Conservation (phyloP, 2,113 vertebrate genomes). For the Aldabrachelys gigantea region DNA sequence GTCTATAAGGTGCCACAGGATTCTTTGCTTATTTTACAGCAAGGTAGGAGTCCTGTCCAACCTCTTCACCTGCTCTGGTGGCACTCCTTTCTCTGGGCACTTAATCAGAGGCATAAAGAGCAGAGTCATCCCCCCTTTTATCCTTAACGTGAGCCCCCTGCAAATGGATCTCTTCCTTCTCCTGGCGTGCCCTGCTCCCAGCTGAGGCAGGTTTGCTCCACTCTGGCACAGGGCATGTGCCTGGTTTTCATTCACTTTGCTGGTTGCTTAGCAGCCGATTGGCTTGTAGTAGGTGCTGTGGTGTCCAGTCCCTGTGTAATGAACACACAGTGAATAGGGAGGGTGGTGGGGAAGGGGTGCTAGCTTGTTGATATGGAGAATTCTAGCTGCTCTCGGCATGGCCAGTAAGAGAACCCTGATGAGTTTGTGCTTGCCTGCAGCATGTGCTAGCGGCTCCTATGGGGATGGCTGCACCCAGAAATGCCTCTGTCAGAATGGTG, state of each 20-base stretch:
- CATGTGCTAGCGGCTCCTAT: constrained; percentile 76
- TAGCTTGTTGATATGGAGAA: fast-evolving
- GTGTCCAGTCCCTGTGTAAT: neutral
- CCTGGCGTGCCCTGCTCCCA: neutral
- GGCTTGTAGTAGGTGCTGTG: neutral
- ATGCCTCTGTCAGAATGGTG: constrained; percentile 82
- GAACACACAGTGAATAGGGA: neutral
- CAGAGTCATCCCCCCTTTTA: neutral
- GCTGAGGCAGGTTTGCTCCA: neutral
- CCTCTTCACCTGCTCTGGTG: neutral
- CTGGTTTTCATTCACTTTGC: neutral
- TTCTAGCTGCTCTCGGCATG: neutral
- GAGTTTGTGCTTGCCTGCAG: constrained; percentile 59
- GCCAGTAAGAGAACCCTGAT: neutral
- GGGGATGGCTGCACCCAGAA: constrained; percentile 80
- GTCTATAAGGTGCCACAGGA: too few species aligned
- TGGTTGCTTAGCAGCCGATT: neutral
- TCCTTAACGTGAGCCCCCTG: neutral
- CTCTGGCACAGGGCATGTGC: neutral
- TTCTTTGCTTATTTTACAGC: neutral
- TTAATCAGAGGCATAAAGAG: neutral
- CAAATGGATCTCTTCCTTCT: neutral
- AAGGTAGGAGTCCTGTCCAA: neutral
- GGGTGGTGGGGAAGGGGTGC: neutral
- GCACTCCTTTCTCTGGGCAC: neutral